phyloP scores from a whole-genome alignment of 1,140 invertebrate genomes.

The Galendromus occidentalis region DNA sequence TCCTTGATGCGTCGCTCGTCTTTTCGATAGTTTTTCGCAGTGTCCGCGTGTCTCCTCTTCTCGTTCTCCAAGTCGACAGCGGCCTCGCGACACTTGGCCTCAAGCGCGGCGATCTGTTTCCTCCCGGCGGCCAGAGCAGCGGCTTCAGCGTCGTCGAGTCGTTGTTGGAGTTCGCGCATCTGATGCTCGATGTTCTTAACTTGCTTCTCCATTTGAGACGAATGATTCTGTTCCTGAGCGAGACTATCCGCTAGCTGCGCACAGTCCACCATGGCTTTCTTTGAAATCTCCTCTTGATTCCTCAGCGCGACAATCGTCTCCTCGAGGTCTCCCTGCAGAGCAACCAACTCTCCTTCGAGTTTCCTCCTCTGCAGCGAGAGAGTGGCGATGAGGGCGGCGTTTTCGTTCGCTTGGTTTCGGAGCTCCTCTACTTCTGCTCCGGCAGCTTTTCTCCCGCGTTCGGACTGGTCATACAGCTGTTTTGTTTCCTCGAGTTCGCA shows the following conservation, averaged over 20 bases:
- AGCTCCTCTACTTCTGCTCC: conserved; percentile 34
- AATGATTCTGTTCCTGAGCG: conserved; percentile 34
- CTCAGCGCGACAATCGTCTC: conserved; percentile 29
- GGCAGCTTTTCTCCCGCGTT: conserved; percentile 32
- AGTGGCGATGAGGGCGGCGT: conserved; percentile 27
- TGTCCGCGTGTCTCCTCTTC: conserved; percentile 86
- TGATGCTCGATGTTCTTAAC: conserved; percentile 33
- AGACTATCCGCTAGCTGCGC: conserved; percentile 34
- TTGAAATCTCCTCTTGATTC: conserved; percentile 20
- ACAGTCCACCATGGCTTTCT: conserved; percentile 30
- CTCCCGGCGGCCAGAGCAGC: conserved; percentile 34
- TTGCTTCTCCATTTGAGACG: conserved; percentile 31
- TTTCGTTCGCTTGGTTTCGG: conserved; percentile 33
- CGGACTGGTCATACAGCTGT: conserved; percentile 28
- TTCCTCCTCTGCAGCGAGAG: conserved; percentile 31
- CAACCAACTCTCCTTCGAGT: conserved; percentile 31
- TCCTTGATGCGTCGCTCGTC: conserved; percentile 33
- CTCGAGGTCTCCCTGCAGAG: conserved; percentile 32
- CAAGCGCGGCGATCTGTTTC: conserved; percentile 33
- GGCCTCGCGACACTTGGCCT: conserved; percentile 26
- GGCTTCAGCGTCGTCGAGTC: conserved; percentile 34
- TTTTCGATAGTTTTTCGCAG: conserved; percentile 36
- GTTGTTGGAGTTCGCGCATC: conserved; percentile 32
- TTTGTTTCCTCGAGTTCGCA: conserved; percentile 30
- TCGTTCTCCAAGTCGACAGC: conserved; percentile 73